Base-by-base conservation (phyloP, 2,113 vertebrate genomes). In the Pao palembangensis region DNA sequence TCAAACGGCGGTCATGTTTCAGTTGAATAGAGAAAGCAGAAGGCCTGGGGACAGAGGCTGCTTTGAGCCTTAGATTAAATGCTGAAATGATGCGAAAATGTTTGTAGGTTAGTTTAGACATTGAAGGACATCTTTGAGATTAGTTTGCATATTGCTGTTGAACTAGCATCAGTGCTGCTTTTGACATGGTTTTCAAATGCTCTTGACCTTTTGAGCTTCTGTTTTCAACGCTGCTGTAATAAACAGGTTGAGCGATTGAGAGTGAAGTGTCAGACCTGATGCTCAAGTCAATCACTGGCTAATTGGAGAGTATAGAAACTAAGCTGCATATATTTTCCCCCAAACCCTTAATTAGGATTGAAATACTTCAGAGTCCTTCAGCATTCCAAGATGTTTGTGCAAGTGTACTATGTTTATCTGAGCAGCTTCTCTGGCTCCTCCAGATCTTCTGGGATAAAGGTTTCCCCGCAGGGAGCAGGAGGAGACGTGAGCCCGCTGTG, bases 1-100 rank as follows among this genome's bases (percentile, higher is more conserved):
- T 78, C 64, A 86, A 44, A 53, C 13, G 54, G 56, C 70, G 75
- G 67, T 72, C 62, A 65, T 15, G 18, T 44, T 65, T 20, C 57
- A 17, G 17, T 34, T 10, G 43, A 25, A 50, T 6, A 57, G 13
- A 42, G 57, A 55, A 46, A 47, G 21, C 61, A 48, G 50, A 54
- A 55, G 38, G 41, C 34, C 31, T 13, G 11, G 20, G 55, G 48
- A 48, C 44, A 66, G 28, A 71, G 46, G 50, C 69, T 67, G 56
- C 76, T 58, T 56, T 0, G 52, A 71, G 58, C 66, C 73, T 67
- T n/a, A 65, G 55, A 75, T 65, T 6, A 44, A 38, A 34, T 28
- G 61, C 44, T 50, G 44, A 55, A 53, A 12, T 11, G 31, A 76
- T 78, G 46, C 54, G 53, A 15, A 61, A 64, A 51, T 57, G 3